A percentile compares a stretch with the other conserved stretches of the same genome.
Conservation (phyloP, 2,113 vertebrate genomes). For the Apteryx owenii region DNA sequence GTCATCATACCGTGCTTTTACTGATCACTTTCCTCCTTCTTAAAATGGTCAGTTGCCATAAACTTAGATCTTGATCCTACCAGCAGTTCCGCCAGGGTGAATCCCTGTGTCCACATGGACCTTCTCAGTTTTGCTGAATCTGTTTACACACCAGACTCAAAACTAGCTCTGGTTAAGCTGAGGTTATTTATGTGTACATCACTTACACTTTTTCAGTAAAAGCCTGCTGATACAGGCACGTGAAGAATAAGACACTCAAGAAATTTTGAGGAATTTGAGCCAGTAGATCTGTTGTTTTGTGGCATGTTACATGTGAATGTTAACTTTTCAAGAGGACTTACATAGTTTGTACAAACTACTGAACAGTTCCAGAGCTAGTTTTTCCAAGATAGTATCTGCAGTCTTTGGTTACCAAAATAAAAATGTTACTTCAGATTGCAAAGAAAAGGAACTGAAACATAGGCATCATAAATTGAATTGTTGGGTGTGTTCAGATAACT, state of each 20-base stretch:
- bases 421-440: neutral
- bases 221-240: neutral
- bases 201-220: neutral
- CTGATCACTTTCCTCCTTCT: neutral
- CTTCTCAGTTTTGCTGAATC: neutral
- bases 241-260: neutral
- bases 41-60: neutral
- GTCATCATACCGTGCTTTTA: fast-evolving
- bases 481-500: neutral
- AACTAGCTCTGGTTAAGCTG: neutral
- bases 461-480: neutral
- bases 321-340: neutral
- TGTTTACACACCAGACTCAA: neutral
- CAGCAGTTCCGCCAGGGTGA: neutral
- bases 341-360: neutral
- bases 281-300: neutral
- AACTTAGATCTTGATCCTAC: neutral
- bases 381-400: neutral
- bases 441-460: neutral
- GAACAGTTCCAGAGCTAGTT: neutral
- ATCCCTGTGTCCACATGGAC: neutral
- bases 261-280: neutral
- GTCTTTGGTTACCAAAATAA: neutral
- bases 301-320: neutral
- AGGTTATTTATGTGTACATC: neutral